phyloP scores from a whole-genome alignment of 2,888 invertebrate genomes.

The Lepidochitona cinerea region DNA sequence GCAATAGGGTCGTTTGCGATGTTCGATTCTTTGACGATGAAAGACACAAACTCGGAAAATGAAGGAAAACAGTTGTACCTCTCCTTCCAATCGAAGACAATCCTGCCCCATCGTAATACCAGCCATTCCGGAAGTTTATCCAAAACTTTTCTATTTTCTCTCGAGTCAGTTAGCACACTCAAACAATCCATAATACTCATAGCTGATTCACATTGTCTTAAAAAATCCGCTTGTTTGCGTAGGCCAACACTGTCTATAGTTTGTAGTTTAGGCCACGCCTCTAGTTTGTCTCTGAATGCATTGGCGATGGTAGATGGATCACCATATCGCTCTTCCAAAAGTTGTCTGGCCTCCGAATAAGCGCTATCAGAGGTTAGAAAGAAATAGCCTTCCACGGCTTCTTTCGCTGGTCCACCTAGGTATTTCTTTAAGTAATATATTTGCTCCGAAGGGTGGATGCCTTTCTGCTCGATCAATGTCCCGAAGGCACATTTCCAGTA shows the following conservation, averaged over 20 bases:
- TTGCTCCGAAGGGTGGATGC: too few relatives aligned
- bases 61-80: background rate
- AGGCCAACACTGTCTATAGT: conserved; percentile 16
- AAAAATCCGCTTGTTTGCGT: conserved; percentile 19
- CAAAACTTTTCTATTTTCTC: conserved; percentile 23
- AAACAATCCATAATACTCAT: conserved; percentile 17
- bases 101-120: conserved; percentile 18
- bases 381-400: conserved; percentile 33
- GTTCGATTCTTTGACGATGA: conserved; percentile 5
- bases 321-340: conserved; percentile 28
- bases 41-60: conserved; percentile 3
- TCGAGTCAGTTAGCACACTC: conserved; percentile 16
- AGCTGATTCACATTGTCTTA: conserved; percentile 18
- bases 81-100: conserved; percentile 9
- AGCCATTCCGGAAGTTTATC: conserved; percentile 25
- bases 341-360: conserved; percentile 20
- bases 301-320: conserved; percentile 29
- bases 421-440: too few relatives aligned
- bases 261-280: conserved; percentile 26
- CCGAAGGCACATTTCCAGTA: too few relatives aligned
- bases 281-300: conserved; percentile 26
- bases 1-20: conserved; percentile 6
- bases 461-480: too few relatives aligned
- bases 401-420: too few relatives aligned
- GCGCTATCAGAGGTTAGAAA: conserved; percentile 22